phyloP scores from a whole-genome alignment of 1,140 invertebrate genomes.

The Eufriesea mexicana region DNA sequence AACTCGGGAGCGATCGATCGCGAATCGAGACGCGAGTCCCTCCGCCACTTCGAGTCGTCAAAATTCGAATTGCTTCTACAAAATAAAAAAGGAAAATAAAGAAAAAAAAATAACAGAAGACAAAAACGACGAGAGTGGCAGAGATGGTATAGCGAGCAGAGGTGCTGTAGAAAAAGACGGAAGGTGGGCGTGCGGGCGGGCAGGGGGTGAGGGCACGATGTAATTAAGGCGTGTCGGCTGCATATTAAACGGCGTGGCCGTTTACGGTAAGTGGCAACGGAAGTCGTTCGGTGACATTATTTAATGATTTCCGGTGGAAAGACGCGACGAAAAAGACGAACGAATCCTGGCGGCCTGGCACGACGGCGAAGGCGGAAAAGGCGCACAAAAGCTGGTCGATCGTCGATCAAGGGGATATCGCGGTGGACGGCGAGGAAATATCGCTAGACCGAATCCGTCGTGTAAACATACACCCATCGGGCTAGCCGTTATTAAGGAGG shows the following conservation, averaged over 20 bases:
- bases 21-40: too few relatives aligned
- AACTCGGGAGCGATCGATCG: too few relatives aligned
- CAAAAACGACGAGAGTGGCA: not conserved
- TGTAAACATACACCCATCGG: not conserved
- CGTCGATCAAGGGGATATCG: not conserved
- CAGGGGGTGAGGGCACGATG: slow-evolving; percentile 52
- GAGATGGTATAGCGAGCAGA: not conserved
- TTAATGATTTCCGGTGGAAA: slow-evolving; percentile 46
- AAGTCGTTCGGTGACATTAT: slow-evolving; percentile 56
- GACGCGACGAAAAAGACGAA: not conserved
- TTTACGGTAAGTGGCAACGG: slow-evolving; percentile 43
- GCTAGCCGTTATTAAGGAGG: slow-evolving; percentile 13
- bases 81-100: accelerated
- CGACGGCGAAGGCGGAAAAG: not conserved
- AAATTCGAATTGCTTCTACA: too few relatives aligned
- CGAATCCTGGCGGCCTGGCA: too few relatives aligned
- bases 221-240: slow-evolving; percentile 61
- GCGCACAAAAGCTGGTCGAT: too few relatives aligned
- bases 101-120: accelerated
- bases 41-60: too few relatives aligned
- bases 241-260: slow-evolving; percentile 51
- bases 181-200: too few relatives aligned
- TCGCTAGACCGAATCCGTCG: slow-evolving; percentile 6
- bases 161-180: not conserved
- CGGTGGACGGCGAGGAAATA: not conserved